Percentiles rank a stretch among this genome's conserved stretches.
These are phyloP conservation scores for Phaethon lepturus DNA, from an alignment of 2,113 vertebrate species.

Conservation along the genomic window DNA sequence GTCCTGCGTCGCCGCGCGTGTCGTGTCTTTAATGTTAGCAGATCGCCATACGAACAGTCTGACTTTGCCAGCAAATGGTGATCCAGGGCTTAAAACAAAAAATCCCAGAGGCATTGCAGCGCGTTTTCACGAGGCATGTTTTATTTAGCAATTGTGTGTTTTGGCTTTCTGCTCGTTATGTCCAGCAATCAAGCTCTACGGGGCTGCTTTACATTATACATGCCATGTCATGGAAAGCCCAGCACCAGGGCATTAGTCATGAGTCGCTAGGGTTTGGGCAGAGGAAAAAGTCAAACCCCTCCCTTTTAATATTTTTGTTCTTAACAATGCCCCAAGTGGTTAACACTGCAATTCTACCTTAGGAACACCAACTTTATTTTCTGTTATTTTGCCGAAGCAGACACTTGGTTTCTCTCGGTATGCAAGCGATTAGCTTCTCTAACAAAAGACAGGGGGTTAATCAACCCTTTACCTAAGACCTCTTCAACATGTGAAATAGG, in stretches of 20 bases:
- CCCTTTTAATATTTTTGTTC: neutral
- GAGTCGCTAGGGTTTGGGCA: neutral
- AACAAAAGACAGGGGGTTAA: neutral
- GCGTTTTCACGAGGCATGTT: neutral
- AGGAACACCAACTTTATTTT: neutral
- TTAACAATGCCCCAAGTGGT: neutral
- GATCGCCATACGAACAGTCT: neutral
- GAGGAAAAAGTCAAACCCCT: neutral
- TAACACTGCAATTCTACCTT: neutral
- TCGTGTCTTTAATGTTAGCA: conserved; percentile 36
- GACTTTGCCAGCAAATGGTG: conserved; percentile 32
- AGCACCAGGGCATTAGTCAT: neutral
- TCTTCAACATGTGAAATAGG: neutral
- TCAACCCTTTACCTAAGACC: neutral
- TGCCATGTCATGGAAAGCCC: neutral
- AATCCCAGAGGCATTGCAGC: conserved; percentile 17
- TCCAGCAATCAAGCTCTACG: neutral
- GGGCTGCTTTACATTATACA: conserved; percentile 20
- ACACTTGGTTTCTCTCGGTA: neutral
- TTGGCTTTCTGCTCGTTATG: conserved; percentile 20
- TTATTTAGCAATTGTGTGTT: conserved; percentile 52
- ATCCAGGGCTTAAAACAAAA: conserved; percentile 19
- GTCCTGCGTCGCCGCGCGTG: neutral
- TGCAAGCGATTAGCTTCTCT: neutral
- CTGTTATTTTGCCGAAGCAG: neutral